Evolutionary conservation across 2,113 vertebrate species (phyloP).

Genomic region (Circaetus gallicus): DNA sequence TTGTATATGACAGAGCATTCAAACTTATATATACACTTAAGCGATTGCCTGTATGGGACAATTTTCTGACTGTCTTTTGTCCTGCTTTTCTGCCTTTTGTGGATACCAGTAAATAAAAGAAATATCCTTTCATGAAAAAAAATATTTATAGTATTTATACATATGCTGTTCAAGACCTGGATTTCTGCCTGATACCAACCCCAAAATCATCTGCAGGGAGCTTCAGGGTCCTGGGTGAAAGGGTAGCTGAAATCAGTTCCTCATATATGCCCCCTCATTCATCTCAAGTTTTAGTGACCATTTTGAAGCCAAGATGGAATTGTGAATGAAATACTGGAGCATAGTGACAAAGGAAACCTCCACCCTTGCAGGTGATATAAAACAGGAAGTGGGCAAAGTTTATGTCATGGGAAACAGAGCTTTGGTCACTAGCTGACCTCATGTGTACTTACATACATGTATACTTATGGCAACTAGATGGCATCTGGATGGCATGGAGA

Average conservation of each 20-base stretch:
- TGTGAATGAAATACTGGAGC: background rate
- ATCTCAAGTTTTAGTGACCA: background rate
- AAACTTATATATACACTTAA: background rate
- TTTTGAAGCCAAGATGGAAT: background rate
- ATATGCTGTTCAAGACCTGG: background rate
- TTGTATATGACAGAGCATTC: background rate
- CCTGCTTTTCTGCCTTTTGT: background rate
- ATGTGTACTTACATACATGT: fast-evolving
- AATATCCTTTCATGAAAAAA: background rate
- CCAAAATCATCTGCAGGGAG: background rate
- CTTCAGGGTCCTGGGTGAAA: background rate
- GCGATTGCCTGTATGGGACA: background rate
- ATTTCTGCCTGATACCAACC: background rate
- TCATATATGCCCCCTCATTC: background rate
- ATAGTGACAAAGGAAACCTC: background rate
- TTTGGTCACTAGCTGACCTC: background rate
- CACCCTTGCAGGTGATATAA: background rate
- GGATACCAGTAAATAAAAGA: background rate
- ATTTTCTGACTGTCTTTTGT: background rate
- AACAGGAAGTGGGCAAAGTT: background rate
- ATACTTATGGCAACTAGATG: background rate
- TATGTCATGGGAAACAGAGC: background rate
- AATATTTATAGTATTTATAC: background rate
- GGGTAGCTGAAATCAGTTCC: background rate
- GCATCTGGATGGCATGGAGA: background rate